Conservation (phyloP, 2,888 invertebrate genomes). For the Agrenia bidenticulata region DNA sequence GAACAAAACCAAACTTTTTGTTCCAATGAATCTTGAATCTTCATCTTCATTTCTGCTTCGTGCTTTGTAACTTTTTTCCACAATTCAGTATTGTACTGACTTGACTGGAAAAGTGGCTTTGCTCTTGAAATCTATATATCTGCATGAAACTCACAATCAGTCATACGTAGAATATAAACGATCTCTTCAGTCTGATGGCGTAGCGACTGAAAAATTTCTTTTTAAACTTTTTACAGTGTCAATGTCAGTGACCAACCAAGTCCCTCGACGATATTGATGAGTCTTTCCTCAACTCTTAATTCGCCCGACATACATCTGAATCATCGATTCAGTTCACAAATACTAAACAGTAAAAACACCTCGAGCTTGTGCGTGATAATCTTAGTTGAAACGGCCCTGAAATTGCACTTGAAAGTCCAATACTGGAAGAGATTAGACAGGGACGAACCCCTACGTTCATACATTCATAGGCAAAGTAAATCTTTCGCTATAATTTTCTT, state of each 20-base stretch:
- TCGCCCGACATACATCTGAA: too few species aligned
- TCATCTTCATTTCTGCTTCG: constrained; percentile 4
- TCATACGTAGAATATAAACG: constrained; percentile 10
- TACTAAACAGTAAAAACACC: too few species aligned
- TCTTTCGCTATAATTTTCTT: constrained; percentile 15
- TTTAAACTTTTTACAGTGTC: too few species aligned
- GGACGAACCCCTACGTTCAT: constrained; percentile 12
- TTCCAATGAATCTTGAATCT: background rate
- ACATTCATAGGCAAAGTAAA: constrained; percentile 12
- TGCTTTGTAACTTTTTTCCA: constrained; percentile 8
- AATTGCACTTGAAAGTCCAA: background rate
- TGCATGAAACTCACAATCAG: constrained; percentile 1
- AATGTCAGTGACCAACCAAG: too few species aligned
- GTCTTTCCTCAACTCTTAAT: too few species aligned
- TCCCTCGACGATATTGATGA: too few species aligned
- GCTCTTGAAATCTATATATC: constrained; percentile 18
- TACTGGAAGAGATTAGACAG: constrained; percentile 4
- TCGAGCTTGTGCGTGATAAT: too few species aligned
- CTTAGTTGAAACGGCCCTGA: constrained; percentile 5
- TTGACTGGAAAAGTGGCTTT: constrained; percentile 15
- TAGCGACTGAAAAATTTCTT: too few species aligned
- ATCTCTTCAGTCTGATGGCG: too few species aligned
- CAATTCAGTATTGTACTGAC: constrained; percentile 4
- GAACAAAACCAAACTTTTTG: constrained; percentile 8
- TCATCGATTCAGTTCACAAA: too few species aligned